Base-by-base conservation (phyloP, 92 coral and sea anemone genomes). In the Umimayanthus kanabou region DNA sequence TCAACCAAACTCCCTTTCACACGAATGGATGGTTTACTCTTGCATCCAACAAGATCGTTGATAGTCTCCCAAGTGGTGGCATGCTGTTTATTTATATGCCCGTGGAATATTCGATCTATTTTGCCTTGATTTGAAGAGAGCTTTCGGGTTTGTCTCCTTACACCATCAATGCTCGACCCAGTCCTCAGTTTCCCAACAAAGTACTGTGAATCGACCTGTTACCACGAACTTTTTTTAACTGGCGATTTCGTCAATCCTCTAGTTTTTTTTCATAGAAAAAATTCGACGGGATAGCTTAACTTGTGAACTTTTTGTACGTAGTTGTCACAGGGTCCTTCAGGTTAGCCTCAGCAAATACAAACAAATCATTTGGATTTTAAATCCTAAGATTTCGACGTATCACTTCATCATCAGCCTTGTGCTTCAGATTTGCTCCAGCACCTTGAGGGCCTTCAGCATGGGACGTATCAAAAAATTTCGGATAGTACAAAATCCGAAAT, bases 391-490 rank as follows among this genome's bases (percentile, higher is more conserved):
- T 33, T 33, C 37, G 2, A 33, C 37, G 37, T 0, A 33, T 90
- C 30, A 90, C 93, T 49, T 81, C 93, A 82, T 87, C 80, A 26
- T 76, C 85, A 9, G 84, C 90, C 77, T 88, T 85, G 81, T 90
- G 92, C 71, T 86, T 93, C 7, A 93, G 55, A 65, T 93, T 93
- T 0, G 95, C 95, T 28, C 93, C 95, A 8, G 93, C 95, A 18
- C 90, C 93, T 79, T 91, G 93, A 0, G 93, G 95, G 7, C 95
- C 95, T 69, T 90, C 86, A 11, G 93, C 92, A 49, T 88, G 95
- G 3, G 92, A 93, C 0, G 92, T 90, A 58, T 93, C 92, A 87
- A 89, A 71, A 57, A 92, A 61, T 92, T 90, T 7, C 90, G 37
- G 14, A 89, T 73, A 4, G 89, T 84, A 8, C 22, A 9, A 47